These are phyloP conservation scores for Rhegmatorhina hoffmannsi DNA, from an alignment of 2,113 vertebrate species.

Conservation along the genomic window DNA sequence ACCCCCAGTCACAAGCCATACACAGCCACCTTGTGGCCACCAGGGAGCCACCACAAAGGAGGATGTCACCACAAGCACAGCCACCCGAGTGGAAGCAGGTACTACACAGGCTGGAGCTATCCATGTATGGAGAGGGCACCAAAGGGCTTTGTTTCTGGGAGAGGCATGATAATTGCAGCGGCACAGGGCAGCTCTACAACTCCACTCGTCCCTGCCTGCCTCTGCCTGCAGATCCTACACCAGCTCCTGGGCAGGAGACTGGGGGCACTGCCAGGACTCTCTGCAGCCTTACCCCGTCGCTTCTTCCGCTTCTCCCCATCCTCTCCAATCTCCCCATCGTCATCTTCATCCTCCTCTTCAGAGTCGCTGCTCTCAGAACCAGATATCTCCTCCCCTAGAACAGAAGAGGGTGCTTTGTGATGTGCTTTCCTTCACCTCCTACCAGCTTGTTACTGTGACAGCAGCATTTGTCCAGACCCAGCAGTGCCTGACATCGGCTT, in stretches of 20 bases:
- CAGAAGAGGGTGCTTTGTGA: background rate
- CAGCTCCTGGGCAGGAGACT: background rate
- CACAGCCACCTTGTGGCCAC: background rate
- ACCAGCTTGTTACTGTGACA: background rate
- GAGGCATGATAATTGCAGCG: constrained; percentile 49
- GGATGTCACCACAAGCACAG: background rate
- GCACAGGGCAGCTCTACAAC: background rate
- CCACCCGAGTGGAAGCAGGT: constrained; percentile 57
- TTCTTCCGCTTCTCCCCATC: constrained; percentile 88
- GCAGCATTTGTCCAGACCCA: background rate
- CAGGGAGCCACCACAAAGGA: background rate
- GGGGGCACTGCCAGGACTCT: background rate
- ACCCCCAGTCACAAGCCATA: constrained; percentile 17
- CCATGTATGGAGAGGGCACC: background rate
- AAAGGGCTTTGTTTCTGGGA: background rate
- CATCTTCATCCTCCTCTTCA: constrained; percentile 91
- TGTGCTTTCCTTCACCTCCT: background rate
- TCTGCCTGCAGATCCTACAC: background rate
- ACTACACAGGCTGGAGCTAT: background rate
- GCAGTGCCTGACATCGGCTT: background rate
- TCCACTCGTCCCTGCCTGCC: background rate
- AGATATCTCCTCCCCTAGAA: constrained; percentile 93
- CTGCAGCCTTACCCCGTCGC: constrained; percentile 81
- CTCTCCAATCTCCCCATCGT: constrained; percentile 86
- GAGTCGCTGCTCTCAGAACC: constrained; percentile 93